Conservation (phyloP, 2,113 vertebrate genomes). For the Corythoichthys intestinalis region DNA sequence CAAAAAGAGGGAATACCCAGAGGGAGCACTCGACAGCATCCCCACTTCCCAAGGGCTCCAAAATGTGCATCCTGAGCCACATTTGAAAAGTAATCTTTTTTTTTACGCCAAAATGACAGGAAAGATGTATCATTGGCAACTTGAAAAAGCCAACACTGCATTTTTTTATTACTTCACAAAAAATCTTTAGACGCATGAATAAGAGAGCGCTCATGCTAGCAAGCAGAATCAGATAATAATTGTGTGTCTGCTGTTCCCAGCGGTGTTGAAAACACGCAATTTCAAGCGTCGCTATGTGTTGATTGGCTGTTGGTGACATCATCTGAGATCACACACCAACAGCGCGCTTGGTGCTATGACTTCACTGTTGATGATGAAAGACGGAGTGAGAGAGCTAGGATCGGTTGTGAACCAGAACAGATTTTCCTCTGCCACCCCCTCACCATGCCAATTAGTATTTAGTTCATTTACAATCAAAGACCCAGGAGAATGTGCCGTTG, state of each 20-base stretch:
- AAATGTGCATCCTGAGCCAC: too few species aligned
- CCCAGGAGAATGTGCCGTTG: conserved; percentile 48
- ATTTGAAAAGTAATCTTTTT: neutral
- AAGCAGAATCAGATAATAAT: conserved; percentile 54
- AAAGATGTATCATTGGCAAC: neutral
- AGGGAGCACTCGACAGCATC: neutral
- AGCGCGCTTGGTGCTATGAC: conserved; percentile 72
- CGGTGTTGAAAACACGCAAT: conserved; percentile 36
- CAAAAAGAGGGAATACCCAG: neutral
- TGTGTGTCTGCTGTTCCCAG: conserved; percentile 52
- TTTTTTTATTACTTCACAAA: neutral
- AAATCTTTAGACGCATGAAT: conserved; percentile 15
- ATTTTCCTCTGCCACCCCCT: conserved; percentile 19
- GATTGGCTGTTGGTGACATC: conserved; percentile 80
- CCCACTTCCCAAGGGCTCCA: too few species aligned
- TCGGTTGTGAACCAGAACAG: conserved; percentile 27
- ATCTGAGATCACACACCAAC: conserved; percentile 65
- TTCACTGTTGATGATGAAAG: conserved; percentile 71
- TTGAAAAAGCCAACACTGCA: neutral
- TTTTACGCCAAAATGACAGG: neutral
- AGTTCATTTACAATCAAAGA: conserved; percentile 70
- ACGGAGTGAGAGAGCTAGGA: conserved; percentile 30
- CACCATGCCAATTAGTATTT: conserved; percentile 31
- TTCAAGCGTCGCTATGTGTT: conserved; percentile 58
- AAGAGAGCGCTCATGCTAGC: conserved; percentile 21